Evolutionary conservation across 2,113 vertebrate genomes (phyloP).

Genomic region (Eidolon helvum): DNA sequence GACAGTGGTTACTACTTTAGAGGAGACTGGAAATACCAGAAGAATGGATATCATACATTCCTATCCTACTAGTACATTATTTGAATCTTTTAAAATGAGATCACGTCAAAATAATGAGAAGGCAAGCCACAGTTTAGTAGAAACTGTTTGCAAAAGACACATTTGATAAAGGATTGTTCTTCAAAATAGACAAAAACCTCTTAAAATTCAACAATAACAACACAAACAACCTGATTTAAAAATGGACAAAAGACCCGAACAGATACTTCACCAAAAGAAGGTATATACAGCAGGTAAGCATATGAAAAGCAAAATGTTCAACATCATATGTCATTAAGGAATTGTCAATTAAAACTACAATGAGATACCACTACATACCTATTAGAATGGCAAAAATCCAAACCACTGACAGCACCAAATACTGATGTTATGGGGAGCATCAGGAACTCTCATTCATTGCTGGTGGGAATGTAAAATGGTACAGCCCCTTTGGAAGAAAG

Average conservation of each 20-base stretch:
- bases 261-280: neutral
- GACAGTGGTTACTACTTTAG: neutral
- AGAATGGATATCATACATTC: neutral
- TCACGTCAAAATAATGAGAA: neutral
- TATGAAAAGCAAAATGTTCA: neutral
- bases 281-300: neutral
- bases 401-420: neutral
- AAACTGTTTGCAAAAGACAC: neutral
- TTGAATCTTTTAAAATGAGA: slow-evolving; percentile 23
- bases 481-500: neutral
- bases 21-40: neutral
- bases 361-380: neutral
- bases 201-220: neutral
- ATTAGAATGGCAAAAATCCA: neutral
- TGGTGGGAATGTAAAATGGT: neutral
- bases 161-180: neutral
- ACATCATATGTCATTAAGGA: neutral
- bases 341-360: neutral
- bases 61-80: neutral
- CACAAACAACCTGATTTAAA: neutral
- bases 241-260: neutral
- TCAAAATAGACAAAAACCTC: neutral
- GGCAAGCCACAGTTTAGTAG: neutral
- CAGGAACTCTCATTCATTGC: neutral
- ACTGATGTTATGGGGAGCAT: neutral